phyloP scores from a whole-genome alignment of 2,797 vertebrate genomes.

The Pipistrellus nathusii region DNA sequence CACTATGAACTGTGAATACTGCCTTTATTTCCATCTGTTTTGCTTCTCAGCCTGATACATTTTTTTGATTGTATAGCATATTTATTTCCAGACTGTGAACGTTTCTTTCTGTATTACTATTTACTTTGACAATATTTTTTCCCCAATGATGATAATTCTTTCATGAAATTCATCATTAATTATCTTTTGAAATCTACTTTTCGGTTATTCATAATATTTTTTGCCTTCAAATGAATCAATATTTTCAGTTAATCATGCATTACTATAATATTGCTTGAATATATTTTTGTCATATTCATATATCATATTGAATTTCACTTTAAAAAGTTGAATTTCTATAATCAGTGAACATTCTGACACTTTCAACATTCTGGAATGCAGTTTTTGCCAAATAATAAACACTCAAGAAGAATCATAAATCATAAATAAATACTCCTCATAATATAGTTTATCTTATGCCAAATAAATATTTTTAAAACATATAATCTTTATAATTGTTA shows the following conservation, averaged over 20 bases:
- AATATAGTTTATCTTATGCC: not conserved
- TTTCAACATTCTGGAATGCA: not conserved
- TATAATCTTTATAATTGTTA: not conserved
- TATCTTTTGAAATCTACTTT: not conserved
- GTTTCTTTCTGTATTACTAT: constrained; percentile 52
- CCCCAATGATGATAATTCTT: not conserved
- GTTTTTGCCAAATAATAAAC: constrained; percentile 13
- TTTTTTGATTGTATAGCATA: not conserved
- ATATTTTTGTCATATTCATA: not conserved
- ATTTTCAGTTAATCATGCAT: not conserved
- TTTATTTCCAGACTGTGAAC: constrained; percentile 67
- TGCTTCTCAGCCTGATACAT: constrained; percentile 66
- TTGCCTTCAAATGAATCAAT: not conserved
- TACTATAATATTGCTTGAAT: not conserved
- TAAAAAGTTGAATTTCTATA: not conserved
- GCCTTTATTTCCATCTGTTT: constrained; percentile 73
- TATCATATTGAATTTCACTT: not conserved
- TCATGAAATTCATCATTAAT: not conserved
- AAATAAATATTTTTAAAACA: not conserved
- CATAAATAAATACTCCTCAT: not conserved
- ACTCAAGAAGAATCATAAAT: not conserved
- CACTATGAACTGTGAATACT: constrained; percentile 61
- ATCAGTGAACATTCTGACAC: not conserved
- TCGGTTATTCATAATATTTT: not conserved
- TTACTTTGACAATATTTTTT: constrained; percentile 27